Conservation (phyloP, 37 sponge, comb jelly and placozoan species). For the Ephydatia muelleri region DNA sequence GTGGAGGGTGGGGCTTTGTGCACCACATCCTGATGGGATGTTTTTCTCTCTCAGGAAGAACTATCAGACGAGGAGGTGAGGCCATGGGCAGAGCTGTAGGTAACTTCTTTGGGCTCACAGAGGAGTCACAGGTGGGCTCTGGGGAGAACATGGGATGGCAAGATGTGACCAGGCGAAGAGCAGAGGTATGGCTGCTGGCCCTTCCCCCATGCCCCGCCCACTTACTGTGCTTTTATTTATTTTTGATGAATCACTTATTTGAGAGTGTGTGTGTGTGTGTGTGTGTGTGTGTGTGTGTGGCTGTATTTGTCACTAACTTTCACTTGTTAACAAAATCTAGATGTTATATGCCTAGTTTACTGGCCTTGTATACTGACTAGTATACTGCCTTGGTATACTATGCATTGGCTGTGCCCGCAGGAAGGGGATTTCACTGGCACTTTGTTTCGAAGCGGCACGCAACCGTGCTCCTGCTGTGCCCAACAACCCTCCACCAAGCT, state of each 20-base stretch:
- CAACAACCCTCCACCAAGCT: constrained; percentile 27
- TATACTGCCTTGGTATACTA: background rate
- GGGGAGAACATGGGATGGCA: constrained; percentile 48
- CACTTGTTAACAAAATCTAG: background rate
- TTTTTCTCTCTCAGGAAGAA: too few species aligned
- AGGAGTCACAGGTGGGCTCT: constrained; percentile 46
- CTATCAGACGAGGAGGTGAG: constrained; percentile 27
- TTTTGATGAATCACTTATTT: too few species aligned
- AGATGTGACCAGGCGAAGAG: constrained; percentile 25
- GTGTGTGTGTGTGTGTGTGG: background rate
- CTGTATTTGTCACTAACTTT: background rate
- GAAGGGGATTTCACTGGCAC: background rate
- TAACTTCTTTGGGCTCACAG: constrained; percentile 87
- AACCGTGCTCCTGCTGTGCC: background rate
- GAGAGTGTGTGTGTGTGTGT: background rate
- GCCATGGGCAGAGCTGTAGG: constrained; percentile 58
- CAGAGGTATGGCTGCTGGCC: constrained; percentile 28
- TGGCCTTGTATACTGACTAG: background rate
- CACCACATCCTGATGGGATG: too few species aligned
- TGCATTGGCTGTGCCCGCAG: background rate
- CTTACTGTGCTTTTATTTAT: too few species aligned
- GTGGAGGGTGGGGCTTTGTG: too few species aligned
- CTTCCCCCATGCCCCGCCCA: too few species aligned
- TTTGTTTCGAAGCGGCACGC: constrained; percentile 27
- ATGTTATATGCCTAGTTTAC: background rate